Percentiles rank a stretch among this genome's conserved stretches.
Evolutionary conservation across 2,888 invertebrate species (phyloP).

Genomic region (Temnothorax ravouxi): DNA sequence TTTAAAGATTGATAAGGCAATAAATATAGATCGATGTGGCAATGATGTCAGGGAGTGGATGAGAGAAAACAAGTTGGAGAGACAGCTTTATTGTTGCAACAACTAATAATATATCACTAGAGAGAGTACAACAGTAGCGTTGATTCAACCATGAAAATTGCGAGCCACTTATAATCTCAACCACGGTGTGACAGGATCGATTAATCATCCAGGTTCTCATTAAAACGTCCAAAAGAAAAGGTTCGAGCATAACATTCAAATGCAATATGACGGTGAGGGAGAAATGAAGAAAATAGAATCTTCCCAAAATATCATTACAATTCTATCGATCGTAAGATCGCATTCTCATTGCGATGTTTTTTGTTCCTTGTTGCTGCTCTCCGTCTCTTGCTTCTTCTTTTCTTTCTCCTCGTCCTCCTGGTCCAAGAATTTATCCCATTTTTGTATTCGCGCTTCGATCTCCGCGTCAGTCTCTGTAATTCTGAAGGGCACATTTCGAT

Average conservation of each 20-base stretch:
- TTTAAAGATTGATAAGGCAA: neutral
- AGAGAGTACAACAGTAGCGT: conserved; percentile 49
- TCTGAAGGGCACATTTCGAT: conserved; percentile 84
- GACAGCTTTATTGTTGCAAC: conserved; percentile 66
- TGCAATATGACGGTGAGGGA: conserved; percentile 2
- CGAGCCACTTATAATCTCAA: conserved; percentile 51
- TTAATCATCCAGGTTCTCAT: conserved; percentile 23
- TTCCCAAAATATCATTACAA: conserved; percentile 16
- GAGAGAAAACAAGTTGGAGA: conserved; percentile 1
- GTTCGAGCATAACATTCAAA: conserved; percentile 20
- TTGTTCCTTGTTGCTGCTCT: conserved; percentile 19
- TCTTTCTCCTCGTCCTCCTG: conserved; percentile 86
- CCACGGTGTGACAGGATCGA: conserved; percentile 7
- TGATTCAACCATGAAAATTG: conserved; percentile 47
- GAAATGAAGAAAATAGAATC: conserved; percentile 42
- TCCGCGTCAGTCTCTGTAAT: conserved; percentile 97
- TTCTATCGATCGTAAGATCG: conserved; percentile 21
- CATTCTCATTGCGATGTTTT: conserved; percentile 24
- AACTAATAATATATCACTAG: conserved; percentile 53
- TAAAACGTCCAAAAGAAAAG: conserved; percentile 24
- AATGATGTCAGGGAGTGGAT: conserved; percentile 8
- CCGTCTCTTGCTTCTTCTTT: neutral
- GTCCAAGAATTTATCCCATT: conserved; percentile 95
- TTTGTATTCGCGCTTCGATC: conserved; percentile 92
- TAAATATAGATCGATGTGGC: neutral